Base-by-base conservation (phyloP, 2,888 invertebrate species). In the Hyalella azteca region DNA sequence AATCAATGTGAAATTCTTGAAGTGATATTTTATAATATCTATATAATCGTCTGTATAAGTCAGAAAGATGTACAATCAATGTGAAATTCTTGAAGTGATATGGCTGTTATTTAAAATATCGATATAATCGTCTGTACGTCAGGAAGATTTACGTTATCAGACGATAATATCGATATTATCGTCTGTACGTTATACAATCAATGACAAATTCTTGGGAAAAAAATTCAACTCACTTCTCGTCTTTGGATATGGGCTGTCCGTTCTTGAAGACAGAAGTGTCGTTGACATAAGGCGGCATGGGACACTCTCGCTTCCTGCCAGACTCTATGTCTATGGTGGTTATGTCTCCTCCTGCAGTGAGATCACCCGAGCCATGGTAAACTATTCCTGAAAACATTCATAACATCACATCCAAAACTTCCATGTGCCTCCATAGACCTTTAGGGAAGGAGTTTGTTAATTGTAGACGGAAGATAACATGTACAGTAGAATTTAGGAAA, bases 241-340 rank as follows among this genome's bases (percentile, higher is more conserved):
- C 91, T 7, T 91, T 91, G 75, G 92, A 91, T 0, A 93, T 88
- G 36, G 92, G 92, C 41, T 92, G 90, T 0, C 93, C 93, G 86
- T 94, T 93, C 81, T 92, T 88, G 85, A 88, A 89, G 36, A 94
- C 90, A 81, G 94, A 88, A 9, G 94, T 93, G n/a, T 93, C 93
- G 87, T 93, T 93, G 73, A 93, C 92, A 87, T 93, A 91, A 86
- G 88, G 92, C 2, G 93, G 93, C 3, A 92, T 92, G 29, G 92
- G 92, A 86, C 93, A 93, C 29, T 86, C 89, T 50, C 87, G 81
- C 78, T 82, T 81, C 78, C 77, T 83, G 75, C 81, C 84, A 50
- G 59, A 85, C 84, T 83, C 80, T 76, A 85, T 75, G 81, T 85
- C 84, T 84, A 86, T 82, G 85, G 86, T 79, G 78, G 87, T 85